Percentiles rank a stretch among this genome's conserved stretches.
These are phyloP conservation scores for Polyodon spathula DNA, from an alignment of 2,113 vertebrate species.

Conservation along the genomic window DNA sequence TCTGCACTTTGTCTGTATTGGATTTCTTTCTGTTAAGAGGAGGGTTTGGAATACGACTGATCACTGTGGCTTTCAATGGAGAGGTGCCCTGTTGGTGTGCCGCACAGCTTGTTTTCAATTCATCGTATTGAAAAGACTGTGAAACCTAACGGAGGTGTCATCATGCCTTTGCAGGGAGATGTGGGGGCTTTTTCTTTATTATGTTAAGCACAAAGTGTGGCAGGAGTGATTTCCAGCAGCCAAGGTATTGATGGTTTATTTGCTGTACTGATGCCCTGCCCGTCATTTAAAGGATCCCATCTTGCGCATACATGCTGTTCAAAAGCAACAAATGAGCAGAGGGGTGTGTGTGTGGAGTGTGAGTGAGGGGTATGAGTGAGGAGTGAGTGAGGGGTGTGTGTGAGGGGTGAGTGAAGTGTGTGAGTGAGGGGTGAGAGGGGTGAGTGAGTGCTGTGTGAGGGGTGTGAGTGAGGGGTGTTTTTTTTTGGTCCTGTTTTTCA, in stretches of 20 bases:
- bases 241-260: too few species aligned
- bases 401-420: too few species aligned
- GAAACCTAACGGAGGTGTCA: too few species aligned
- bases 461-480: too few species aligned
- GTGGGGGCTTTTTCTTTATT: neutral
- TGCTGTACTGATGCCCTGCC: neutral
- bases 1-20: neutral
- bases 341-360: neutral
- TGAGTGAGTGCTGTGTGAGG: too few species aligned
- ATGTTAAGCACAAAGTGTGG: neutral
- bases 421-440: too few species aligned
- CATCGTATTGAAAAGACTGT: too few species aligned
- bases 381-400: neutral
- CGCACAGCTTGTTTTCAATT: neutral
- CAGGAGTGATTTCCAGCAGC: neutral
- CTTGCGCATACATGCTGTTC: neutral
- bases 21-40: neutral
- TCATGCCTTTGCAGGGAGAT: too few species aligned
- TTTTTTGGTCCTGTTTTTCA: too few species aligned
- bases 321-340: neutral
- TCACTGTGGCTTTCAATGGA: neutral
- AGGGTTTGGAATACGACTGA: neutral
- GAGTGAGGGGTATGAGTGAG: neutral
- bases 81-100: neutral
- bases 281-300: neutral